A percentile compares a stretch with the other conserved stretches of the same genome.
Evolutionary conservation across 2,113 vertebrate genomes (phyloP).

Genomic region (Thymallus thymallus): DNA sequence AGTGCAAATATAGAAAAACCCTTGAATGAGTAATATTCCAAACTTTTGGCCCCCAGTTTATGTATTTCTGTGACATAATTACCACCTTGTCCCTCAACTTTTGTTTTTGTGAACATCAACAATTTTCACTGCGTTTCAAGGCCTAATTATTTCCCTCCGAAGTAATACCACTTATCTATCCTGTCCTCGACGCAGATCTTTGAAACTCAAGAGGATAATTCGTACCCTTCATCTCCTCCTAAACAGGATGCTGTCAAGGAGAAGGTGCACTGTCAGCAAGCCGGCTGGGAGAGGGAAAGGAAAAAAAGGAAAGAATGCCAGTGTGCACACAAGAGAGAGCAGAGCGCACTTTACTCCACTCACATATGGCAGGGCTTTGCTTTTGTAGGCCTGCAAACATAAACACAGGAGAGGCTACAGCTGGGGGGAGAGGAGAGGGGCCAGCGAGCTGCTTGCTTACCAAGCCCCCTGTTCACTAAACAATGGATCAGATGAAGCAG

Average conservation of each 20-base stretch:
- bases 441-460: constrained; percentile 61
- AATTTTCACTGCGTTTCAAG: constrained; percentile 18
- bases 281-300: constrained; percentile 4
- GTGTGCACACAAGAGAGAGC: not conserved
- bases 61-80: constrained; percentile 53
- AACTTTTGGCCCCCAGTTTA: no score
- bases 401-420: constrained; percentile 72
- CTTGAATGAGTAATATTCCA: no score
- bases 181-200: constrained; percentile 33
- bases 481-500: constrained; percentile 75
- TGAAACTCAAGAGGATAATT: constrained; percentile 57
- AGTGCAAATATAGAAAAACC: no score
- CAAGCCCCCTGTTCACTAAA: constrained; percentile 68
- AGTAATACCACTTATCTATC: constrained; percentile 38
- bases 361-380: constrained; percentile 70
- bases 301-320: constrained; percentile 4
- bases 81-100: constrained; percentile 35
- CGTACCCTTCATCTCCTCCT: constrained; percentile 39
- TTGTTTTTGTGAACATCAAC: constrained; percentile 15
- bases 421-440: constrained; percentile 61
- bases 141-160: constrained; percentile 47
- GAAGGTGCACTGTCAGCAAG: constrained; percentile 21
- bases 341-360: constrained; percentile 29
- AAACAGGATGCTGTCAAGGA: constrained; percentile 35
- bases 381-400: constrained; percentile 72